Base-by-base conservation (phyloP, 2,888 invertebrate species). In the Scaptomyza parva region DNA sequence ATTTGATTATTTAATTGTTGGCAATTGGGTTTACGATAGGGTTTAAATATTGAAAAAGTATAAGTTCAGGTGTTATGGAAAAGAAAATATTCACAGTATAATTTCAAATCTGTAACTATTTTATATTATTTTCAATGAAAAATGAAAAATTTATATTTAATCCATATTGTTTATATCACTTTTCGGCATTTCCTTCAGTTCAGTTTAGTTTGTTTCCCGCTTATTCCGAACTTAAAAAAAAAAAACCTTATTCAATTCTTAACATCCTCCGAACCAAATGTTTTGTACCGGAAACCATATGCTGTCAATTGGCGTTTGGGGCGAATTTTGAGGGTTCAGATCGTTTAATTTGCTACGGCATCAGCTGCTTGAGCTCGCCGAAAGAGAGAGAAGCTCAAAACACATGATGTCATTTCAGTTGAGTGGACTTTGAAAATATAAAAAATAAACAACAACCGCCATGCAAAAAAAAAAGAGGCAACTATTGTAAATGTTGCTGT, bases 351-450 rank as follows among this genome's bases (percentile, higher is more conserved):
- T 79, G 83, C 41, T 69, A 18, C 44, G 76, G 81, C 86, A 82
- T 88, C 86, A 88, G 88, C 84, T 83, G 82, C 83, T 88, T 12
- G 53, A 41, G 37, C 53, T 41, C 33, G 41, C 39, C 55, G 30
- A 30, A 6, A 33, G n/a, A 33, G 33, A 33, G 30, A 33, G 33
- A 62, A 51, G 57, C 59, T 55, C 37, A 40, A 20, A 70, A 72
- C 89, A 86, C 84, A 88, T 89, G 89, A 89, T 90, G 88, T 89
- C 88, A 89, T 89, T 90, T 88, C 88, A 86, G 76, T 86, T 84
- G 82, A 90, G 63, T 90, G 79, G 78, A 70, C 84, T 69, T 73
- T 52, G 61, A 30, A 39, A 44, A 55, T n/a, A 58, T n/a, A 39
- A 18, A 24, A 48, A 20, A 22, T 44, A 48, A 61, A 33, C 62